Base-by-base conservation (phyloP, 1,140 invertebrate species). In the Drosophila auraria region DNA sequence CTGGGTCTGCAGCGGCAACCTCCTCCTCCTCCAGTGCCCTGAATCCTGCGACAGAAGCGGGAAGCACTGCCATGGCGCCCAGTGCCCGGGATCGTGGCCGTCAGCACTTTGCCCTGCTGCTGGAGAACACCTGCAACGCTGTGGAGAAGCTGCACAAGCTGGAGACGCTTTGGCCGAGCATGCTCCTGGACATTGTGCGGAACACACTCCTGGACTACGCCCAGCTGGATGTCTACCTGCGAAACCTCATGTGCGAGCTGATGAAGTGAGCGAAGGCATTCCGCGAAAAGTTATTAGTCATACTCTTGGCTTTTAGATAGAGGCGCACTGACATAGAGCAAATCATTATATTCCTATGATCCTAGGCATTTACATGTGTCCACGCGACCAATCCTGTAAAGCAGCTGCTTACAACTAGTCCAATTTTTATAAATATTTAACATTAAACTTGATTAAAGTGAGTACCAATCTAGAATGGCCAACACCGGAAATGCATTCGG, bases 171-270 rank as follows among this genome's bases (percentile, higher is more conserved):
- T 97, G 97, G 97, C 95, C 96, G 25, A 94, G 93, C 45, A 95
- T 97, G 81, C 94, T 98, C 17, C 93, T 95, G 25, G 96, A 97
- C 83, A 95, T 97, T 87, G 95, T 97, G 69, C 94, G 95, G 74
- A 95, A 96, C 68, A 96, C 96, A 8, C 93, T 98, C 40, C 93
- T 95, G 25, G 97, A 97, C 92, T 97, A 96, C 86, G 95, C 96
- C 9, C 94, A 97, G 71, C 94, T 97, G 93, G 95, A 97, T 80
- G 92, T 94, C 30, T 97, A 97, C 83, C 96, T 97, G 93, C 96
- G 97, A 50, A 94, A 94, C 57, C 77, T 92, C 6, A 92, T 92
- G 91, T 62, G 80, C 17, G 91, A 92, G 72, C 57, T 92, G 15
- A 92, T 92, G 91, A 92, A 92, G 71, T 92, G 53, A 84, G 12